Conservation (phyloP, 2,888 invertebrate genomes). For the Pyrrhosoma nymphula region DNA sequence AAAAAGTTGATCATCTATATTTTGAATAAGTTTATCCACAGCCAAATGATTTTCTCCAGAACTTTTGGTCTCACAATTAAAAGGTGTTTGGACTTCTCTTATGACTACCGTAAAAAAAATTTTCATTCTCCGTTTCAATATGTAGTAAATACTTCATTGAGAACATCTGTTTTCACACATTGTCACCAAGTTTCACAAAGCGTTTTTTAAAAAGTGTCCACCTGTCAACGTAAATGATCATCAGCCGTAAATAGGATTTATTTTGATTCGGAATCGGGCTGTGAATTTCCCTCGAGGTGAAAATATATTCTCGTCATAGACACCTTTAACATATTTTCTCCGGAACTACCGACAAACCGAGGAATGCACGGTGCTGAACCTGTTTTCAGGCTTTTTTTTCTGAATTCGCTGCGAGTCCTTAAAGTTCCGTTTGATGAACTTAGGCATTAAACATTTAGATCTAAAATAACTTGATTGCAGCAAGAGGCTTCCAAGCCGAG, state of each 20-base stretch:
- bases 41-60: too few relatives aligned
- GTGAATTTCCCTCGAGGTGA: not conserved
- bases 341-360: not conserved
- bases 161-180: too few relatives aligned
- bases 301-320: constrained; percentile 9
- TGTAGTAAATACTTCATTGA: too few relatives aligned
- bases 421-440: constrained; percentile 30
- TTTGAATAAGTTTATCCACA: too few relatives aligned
- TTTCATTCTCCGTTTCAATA: too few relatives aligned
- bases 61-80: too few relatives aligned
- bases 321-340: not conserved
- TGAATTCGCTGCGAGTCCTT: not conserved
- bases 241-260: not conserved
- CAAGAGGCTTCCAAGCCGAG: not conserved
- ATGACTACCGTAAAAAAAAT: too few relatives aligned
- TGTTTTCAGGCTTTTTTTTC: not conserved
- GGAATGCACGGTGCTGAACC: not conserved
- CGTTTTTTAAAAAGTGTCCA: not conserved
- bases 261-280: not conserved
- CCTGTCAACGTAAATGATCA: not conserved
- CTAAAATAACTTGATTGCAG: constrained; percentile 30
- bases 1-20: too few relatives aligned
- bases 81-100: too few relatives aligned
- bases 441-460: constrained; percentile 30
- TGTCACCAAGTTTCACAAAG: not conserved